These are phyloP conservation scores for Tauraco hartlaubi DNA, from an alignment of 2,797 vertebrate genomes.

Conservation along the genomic window DNA sequence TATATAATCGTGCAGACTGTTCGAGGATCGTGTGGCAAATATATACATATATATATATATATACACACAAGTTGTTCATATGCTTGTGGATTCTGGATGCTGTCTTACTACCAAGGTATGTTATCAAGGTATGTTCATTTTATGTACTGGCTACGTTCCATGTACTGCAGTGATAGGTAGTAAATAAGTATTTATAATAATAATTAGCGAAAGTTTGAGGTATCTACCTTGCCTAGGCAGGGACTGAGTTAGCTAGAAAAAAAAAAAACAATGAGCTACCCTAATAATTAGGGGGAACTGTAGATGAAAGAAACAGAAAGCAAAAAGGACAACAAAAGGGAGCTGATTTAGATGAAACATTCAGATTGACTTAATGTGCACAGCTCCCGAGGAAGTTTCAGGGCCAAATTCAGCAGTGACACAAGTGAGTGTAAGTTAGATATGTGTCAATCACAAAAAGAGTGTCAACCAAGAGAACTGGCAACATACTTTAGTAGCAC, in stretches of 20 bases:
- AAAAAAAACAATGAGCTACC: neutral
- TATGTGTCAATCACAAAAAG: conserved; percentile 70
- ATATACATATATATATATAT: neutral
- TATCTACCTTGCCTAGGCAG: neutral
- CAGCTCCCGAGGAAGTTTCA: conserved; percentile 27
- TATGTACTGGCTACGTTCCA: neutral
- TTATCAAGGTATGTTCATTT: neutral
- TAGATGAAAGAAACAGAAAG: neutral
- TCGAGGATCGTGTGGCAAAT: neutral
- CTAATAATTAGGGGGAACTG: neutral
- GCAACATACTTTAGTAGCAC: conserved; percentile 57
- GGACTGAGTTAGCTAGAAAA: neutral
- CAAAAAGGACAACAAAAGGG: conserved; percentile 11
- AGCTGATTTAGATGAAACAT: conserved; percentile 51
- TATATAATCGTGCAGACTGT: conserved; percentile 6
- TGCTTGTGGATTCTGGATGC: neutral
- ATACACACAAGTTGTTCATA: neutral
- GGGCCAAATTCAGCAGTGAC: conserved; percentile 67
- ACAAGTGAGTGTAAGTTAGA: conserved; percentile 64
- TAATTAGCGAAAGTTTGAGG: neutral
- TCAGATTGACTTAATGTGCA: conserved; percentile 37
- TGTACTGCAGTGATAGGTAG: neutral
- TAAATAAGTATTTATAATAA: neutral
- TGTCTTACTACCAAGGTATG: neutral
- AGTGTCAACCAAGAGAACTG: conserved; percentile 67